Base-by-base conservation (phyloP, 2,797 vertebrate genomes). In the Rhadinocentrus ornatus region DNA sequence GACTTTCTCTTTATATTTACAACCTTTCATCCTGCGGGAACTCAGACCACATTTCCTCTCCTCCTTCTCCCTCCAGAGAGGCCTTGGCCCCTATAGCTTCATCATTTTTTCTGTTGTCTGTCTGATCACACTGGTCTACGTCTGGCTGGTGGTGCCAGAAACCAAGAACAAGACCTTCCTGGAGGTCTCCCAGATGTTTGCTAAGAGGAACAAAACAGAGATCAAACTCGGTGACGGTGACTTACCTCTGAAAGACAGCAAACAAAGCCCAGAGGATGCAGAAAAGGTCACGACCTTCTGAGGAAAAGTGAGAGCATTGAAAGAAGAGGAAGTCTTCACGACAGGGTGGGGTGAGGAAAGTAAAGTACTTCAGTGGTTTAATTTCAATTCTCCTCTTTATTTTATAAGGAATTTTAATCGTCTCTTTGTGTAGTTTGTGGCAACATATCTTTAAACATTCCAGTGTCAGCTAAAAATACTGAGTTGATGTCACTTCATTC, bases 101-200 rank as follows among this genome's bases (percentile, higher is more conserved):
- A 92, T 98, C 63, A 78, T 98, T 64, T 99, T 99, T 58, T 91
- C 91, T 0, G 64, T 80, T n/a, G 75, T 99, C 82, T 99, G 97
- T 69, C 73, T 98, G 0, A 64, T 82, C 66, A 96, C 96, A 0
- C 61, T 96, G 32, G 1, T 96, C 71, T 99, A 97, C 90, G 93
- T 95, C 87, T 96, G 93, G 92, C 2, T 97, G 10, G 22, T 97
- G 12, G 89, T 99, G 62, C 97, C 97, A 0, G 98, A 99, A 85
- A 99, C 98, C 7, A 98, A 99, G 90, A 94, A 86, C 64, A 97
- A 95, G 88, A 97, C 96, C 0, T 97, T 99, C 83, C 83, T 97
- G 78, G 97, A 98, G 88, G 95, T 97, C 89, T 96, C 95, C 82
- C 94, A 89, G 84, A 94, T 96, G 83, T 97, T 99, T 58, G 91